Conservation (phyloP, 2,797 vertebrate genomes). For the Chrosomus eos region DNA sequence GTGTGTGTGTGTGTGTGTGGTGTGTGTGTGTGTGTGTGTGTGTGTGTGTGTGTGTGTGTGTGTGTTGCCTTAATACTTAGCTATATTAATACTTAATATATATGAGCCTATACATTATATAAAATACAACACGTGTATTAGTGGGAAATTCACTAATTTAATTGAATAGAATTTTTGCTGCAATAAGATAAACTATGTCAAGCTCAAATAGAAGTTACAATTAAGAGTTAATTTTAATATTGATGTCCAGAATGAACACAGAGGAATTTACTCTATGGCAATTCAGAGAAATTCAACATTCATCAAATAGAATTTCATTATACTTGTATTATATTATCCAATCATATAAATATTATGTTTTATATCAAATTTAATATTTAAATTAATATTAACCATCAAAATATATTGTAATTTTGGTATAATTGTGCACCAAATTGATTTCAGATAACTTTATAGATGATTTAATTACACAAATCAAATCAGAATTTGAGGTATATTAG, state of each 20-base stretch:
- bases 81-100: neutral
- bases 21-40: too few relatives aligned
- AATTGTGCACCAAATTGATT: neutral
- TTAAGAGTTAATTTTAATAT: too few relatives aligned
- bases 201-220: too few relatives aligned
- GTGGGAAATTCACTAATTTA: neutral
- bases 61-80: too few relatives aligned
- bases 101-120: neutral
- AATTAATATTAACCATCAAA: too few relatives aligned
- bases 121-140: neutral
- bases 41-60: too few relatives aligned
- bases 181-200: neutral
- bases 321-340: neutral
- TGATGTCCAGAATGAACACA: neutral
- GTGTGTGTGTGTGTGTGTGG: too few relatives aligned
- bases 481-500: neutral
- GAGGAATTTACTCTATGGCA: neutral
- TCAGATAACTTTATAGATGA: too few relatives aligned
- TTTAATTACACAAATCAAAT: neutral
- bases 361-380: neutral
- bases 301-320: neutral
- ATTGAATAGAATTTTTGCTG: too few relatives aligned
- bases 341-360: neutral
- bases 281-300: neutral
- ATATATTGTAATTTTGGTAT: neutral